Percentiles rank a stretch among this genome's conserved stretches.
These are phyloP conservation scores for Hydropotes inermis DNA, from an alignment of 2,113 vertebrate species.

Conservation along the genomic window DNA sequence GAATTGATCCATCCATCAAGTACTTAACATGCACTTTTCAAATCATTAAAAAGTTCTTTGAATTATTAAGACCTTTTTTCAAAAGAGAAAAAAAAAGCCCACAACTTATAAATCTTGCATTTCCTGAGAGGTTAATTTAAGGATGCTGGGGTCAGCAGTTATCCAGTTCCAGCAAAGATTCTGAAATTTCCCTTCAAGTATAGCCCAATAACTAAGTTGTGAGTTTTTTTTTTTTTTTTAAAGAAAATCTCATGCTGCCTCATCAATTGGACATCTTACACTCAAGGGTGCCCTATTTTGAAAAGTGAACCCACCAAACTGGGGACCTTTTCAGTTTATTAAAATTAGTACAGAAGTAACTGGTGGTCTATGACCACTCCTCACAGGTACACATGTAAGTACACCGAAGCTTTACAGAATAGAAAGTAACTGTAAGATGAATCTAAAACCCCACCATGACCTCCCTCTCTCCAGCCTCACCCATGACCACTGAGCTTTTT, in stretches of 20 bases:
- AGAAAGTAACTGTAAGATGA: background rate
- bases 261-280: background rate
- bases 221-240: background rate
- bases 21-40: constrained; percentile 66
- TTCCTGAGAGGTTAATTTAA: constrained; percentile 62
- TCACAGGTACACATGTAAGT: fast-evolving
- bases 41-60: constrained; percentile 71
- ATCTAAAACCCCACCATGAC: fast-evolving
- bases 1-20: constrained; percentile 70
- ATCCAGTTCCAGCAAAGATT: constrained; percentile 27
- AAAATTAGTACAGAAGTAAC: background rate
- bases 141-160: constrained; percentile 64
- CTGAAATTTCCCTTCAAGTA: constrained; percentile 17
- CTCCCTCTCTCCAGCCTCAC: background rate
- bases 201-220: background rate
- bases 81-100: constrained; percentile 48
- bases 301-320: background rate
- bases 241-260: background rate
- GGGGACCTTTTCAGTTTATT: background rate
- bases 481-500: background rate
- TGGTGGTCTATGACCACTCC: background rate
- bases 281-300: background rate
- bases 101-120: constrained; percentile 67
- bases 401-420: background rate
- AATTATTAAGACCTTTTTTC: constrained; percentile 72